Percentiles rank a stretch among this genome's conserved stretches.
Evolutionary conservation across 2,888 invertebrate species (phyloP).

Genomic region (Cyclophora albipunctata): DNA sequence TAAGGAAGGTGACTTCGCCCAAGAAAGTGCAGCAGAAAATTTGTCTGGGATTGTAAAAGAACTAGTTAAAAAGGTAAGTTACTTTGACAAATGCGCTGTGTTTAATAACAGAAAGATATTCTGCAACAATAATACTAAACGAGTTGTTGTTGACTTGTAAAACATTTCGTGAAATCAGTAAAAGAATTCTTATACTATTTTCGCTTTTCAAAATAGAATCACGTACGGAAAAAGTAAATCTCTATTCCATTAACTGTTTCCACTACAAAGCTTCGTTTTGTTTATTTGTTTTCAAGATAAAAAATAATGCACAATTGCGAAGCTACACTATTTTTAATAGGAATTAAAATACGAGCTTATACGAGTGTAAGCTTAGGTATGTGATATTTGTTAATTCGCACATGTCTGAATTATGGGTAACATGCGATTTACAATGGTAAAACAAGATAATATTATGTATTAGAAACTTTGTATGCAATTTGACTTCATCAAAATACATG

Average conservation of each 20-base stretch:
- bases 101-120: too few species aligned
- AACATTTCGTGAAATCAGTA: neutral
- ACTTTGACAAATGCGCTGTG: neutral
- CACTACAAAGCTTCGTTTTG: constrained; percentile 23
- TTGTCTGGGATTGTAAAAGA: constrained; percentile 95
- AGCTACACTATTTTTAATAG: too few species aligned
- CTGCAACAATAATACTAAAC: too few species aligned
- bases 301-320: constrained; percentile 31
- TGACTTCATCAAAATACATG: too few species aligned
- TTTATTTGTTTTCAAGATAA: constrained; percentile 28
- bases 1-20: constrained; percentile 89
- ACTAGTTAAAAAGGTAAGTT: constrained; percentile 86
- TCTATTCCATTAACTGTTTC: constrained; percentile 27
- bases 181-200: constrained; percentile 5
- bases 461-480: too few species aligned
- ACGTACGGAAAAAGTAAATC: constrained; percentile 25
- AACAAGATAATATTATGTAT: too few species aligned
- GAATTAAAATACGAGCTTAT: too few species aligned
- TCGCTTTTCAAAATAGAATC: constrained; percentile 21
- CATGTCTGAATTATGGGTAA: too few species aligned
- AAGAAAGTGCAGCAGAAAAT: constrained; percentile 84
- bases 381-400: too few species aligned
- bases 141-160: too few species aligned
- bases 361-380: too few species aligned
- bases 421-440: too few species aligned